Base-by-base conservation (phyloP, 2,797 vertebrate genomes). In the Enteromius afrohamiltoni region DNA sequence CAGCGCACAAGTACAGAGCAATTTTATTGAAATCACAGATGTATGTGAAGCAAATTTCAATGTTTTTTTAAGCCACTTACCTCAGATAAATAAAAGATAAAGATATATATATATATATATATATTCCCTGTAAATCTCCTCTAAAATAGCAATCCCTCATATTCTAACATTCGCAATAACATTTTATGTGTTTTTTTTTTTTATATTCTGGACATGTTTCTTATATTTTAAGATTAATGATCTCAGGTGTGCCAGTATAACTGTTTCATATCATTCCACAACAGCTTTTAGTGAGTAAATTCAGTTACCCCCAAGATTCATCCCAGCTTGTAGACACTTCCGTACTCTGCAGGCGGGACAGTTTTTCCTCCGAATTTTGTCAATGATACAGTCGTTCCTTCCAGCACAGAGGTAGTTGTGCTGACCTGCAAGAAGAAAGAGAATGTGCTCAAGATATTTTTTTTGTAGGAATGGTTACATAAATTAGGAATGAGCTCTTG, bases 391-490 rank as follows among this genome's bases (percentile, higher is more conserved):
- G 92, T 99, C 98, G 42, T 99, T 99, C 90, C 98, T 96, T 87
- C 98, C 98, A 19, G 98, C 98, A 88, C 98, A 99, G 91, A 99
- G 96, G 94, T 99, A 99, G 94, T 98, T 99, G 95, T 99, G 98
- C 94, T 99, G 98, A 92, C 98, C 98, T 99, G 91, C 82, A 92
- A 77, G 85, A 87, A 90, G 29, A 80, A 11, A 82, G 31, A 74
- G 71, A 80, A 67, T 67, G 31, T 19, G n/a, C 65, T 79, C 3
- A 45, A 60, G 17, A 45, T 70, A 21, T 26, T 11, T 58, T 34
- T 45, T 29, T 29, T 42, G 23, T 17, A 1, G 3, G 7, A 29
- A 71, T 26, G 26, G 3, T 42, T 6, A 70, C 42, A 71, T 23
- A 71, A 71, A 49, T 49, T 2, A 71, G 26, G 1, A 71, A 71